Evolutionary conservation across 2,888 invertebrate species (phyloP).

Genomic region (Galeruca laticollis): DNA sequence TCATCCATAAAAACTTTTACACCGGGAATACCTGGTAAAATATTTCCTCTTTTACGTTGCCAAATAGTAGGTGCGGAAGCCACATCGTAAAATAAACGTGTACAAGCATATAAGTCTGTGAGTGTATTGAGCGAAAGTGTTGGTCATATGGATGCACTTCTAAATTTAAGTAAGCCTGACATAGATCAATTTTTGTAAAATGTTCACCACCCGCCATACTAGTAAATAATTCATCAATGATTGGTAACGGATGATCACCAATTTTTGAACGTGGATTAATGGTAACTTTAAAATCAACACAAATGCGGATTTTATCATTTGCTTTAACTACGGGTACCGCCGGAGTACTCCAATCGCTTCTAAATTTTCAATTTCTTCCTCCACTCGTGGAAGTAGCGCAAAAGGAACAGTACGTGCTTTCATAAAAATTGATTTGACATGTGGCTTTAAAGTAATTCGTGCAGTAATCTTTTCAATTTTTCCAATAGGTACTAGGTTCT

Average conservation of each 20-base stretch:
- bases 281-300: slow-evolving; percentile 40
- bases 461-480: slow-evolving; percentile 17
- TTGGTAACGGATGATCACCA: slow-evolving; percentile 38
- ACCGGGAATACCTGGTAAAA: slow-evolving; percentile 51
- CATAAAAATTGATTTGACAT: slow-evolving; percentile 27
- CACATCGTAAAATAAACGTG: slow-evolving; percentile 57
- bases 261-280: slow-evolving; percentile 28
- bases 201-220: slow-evolving; percentile 50
- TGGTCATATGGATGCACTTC: slow-evolving; percentile 56
- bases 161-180: slow-evolving; percentile 59
- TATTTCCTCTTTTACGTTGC: slow-evolving; percentile 52
- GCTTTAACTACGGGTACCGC: slow-evolving; percentile 10
- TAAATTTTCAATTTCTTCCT: slow-evolving; percentile 28
- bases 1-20: slow-evolving; percentile 57
- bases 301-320: slow-evolving; percentile 26
- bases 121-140: slow-evolving; percentile 59
- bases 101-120: slow-evolving; percentile 57
- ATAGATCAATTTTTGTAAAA: slow-evolving; percentile 52
- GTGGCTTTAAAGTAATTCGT: not conserved
- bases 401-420: slow-evolving; percentile 32
- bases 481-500: not conserved
- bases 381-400: slow-evolving; percentile 5
- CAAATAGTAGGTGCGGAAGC: slow-evolving; percentile 49
- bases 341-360: slow-evolving; percentile 40
- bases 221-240: slow-evolving; percentile 43